These are phyloP conservation scores for Sterrhoptilus dennistouni DNA, from an alignment of 2,113 vertebrate genomes.

Conservation along the genomic window DNA sequence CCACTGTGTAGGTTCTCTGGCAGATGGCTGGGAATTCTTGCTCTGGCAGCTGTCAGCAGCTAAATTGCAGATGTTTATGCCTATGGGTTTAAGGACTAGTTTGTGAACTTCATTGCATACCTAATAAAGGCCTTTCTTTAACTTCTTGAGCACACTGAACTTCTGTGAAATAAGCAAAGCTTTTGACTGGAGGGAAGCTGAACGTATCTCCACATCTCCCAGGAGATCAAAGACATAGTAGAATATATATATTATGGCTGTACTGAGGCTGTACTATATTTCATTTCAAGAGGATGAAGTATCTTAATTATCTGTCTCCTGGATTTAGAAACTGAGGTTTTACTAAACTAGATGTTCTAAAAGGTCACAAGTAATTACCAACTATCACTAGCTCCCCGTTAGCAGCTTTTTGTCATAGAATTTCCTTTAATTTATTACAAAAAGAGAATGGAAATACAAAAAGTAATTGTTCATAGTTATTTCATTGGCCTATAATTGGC, in stretches of 20 bases:
- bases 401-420: not conserved
- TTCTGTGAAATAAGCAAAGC: not conserved
- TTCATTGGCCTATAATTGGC: not conserved
- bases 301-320: not conserved
- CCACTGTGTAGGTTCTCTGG: not conserved
- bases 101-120: not conserved
- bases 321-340: conserved; percentile 1
- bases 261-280: not conserved
- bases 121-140: not conserved
- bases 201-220: not conserved
- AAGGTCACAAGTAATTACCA: not conserved
- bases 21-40: not conserved
- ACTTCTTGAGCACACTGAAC: not conserved
- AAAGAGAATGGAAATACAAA: not conserved
- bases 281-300: not conserved
- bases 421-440: not conserved
- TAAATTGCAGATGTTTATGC: not conserved
- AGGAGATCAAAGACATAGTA: not conserved
- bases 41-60: not conserved
- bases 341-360: not conserved
- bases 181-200: conserved; percentile 17
- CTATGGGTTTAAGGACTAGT: not conserved
- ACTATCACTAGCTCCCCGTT: not conserved
- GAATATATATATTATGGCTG: not conserved
- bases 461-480: not conserved